Evolutionary conservation across 2,888 invertebrate species (phyloP).

Genomic region (Ischnura elegans): DNA sequence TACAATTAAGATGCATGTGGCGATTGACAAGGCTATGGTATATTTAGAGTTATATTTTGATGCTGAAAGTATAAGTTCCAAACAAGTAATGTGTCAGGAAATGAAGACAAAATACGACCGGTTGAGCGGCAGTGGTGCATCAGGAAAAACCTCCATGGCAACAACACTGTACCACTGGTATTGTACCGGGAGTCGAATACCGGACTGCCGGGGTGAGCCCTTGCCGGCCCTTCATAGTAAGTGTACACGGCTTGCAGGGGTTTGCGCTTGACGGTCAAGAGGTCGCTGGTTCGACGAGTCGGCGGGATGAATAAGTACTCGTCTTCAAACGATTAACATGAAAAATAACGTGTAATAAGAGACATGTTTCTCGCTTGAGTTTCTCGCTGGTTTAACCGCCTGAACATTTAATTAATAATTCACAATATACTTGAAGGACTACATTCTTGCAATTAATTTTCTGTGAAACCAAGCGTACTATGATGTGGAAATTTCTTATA

Average conservation of each 20-base stretch:
- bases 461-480: not conserved
- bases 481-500: not conserved
- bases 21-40: too few relatives aligned
- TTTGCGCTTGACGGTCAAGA: not conserved
- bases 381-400: not conserved
- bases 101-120: too few relatives aligned
- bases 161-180: not conserved
- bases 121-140: too few relatives aligned
- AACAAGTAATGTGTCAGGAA: too few relatives aligned
- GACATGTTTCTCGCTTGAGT: constrained; percentile 1
- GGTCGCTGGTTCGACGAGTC: not conserved
- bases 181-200: not conserved
- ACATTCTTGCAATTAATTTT: not conserved
- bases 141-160: too few relatives aligned
- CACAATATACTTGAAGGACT: too few relatives aligned
- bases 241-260: not conserved
- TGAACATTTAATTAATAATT: too few relatives aligned
- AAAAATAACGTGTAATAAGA: not conserved
- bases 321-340: not conserved
- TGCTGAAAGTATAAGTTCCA: too few relatives aligned
- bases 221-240: not conserved
- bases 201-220: constrained; percentile 2
- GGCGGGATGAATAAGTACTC: not conserved
- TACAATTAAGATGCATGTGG: too few relatives aligned
- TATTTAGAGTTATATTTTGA: too few relatives aligned